A percentile compares a stretch with the other conserved stretches of the same genome.
These are phyloP conservation scores for Sparus aurata DNA, from an alignment of 2,797 vertebrate genomes.

Conservation along the genomic window DNA sequence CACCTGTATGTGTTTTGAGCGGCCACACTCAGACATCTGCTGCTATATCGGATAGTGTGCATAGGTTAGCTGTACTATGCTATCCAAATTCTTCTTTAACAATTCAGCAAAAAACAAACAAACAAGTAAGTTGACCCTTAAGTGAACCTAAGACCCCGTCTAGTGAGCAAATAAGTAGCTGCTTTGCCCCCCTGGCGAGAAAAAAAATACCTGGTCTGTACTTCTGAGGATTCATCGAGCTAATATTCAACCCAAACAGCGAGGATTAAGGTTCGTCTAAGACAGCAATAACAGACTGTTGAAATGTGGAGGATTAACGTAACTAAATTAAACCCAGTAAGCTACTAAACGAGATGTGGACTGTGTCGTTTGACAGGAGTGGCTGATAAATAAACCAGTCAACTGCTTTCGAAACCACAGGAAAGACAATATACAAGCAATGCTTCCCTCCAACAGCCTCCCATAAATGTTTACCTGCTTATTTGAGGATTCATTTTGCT, in stretches of 20 bases:
- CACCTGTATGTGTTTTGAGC: too few species aligned
- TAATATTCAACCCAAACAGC: background rate
- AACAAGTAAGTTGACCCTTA: background rate
- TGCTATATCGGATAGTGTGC: background rate
- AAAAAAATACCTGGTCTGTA: background rate
- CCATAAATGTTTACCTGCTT: slow-evolving; percentile 44
- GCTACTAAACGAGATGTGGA: background rate
- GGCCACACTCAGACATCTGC: background rate
- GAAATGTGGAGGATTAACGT: background rate
- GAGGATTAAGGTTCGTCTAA: background rate
- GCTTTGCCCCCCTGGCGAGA: background rate
- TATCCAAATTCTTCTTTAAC: background rate
- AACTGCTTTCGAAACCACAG: background rate
- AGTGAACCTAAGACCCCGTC: background rate
- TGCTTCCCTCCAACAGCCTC: accelerated
- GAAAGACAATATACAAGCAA: background rate
- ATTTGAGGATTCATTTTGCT: background rate
- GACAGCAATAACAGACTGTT: too few species aligned
- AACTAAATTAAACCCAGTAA: too few species aligned
- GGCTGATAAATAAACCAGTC: too few species aligned
- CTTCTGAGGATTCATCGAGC: background rate
- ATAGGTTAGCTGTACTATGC: background rate
- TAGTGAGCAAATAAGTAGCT: background rate
- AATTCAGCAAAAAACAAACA: background rate
- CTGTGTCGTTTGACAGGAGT: background rate